Percentiles rank a stretch among this genome's conserved stretches.
These are phyloP conservation scores for Buphagus erythrorhynchus DNA, from an alignment of 2,797 vertebrate species.

Conservation along the genomic window DNA sequence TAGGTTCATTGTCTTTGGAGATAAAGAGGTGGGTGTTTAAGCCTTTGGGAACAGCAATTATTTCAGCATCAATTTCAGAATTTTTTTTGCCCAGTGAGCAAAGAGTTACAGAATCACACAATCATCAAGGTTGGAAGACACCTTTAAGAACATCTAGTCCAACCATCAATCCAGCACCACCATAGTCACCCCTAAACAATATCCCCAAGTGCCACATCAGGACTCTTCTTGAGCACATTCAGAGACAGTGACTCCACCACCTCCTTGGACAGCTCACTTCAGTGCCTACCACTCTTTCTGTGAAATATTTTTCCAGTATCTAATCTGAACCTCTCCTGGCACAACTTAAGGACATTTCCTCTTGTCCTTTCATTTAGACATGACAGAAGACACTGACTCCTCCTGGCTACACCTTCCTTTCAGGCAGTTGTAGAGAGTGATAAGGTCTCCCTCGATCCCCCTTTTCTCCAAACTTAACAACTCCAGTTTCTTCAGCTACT, in stretches of 20 bases:
- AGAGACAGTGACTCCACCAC: neutral
- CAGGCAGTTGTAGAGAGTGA: neutral
- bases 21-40: neutral
- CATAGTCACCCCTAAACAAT: neutral
- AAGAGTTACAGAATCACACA: neutral
- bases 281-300: neutral
- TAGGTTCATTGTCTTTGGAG: neutral
- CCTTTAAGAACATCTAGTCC: neutral
- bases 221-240: neutral
- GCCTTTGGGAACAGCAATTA: neutral
- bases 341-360: neutral
- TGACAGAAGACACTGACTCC: neutral
- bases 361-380: neutral
- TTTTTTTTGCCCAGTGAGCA: neutral
- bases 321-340: neutral
- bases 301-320: neutral
- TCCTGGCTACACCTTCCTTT: neutral
- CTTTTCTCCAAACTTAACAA: neutral
- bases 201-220: neutral
- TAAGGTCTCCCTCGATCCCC: neutral
- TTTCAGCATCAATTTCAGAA: neutral
- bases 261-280: neutral
- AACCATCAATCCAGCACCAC: neutral
- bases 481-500: neutral
- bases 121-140: neutral